Evolutionary conservation across 1,140 invertebrate genomes (phyloP).

Genomic region (Campoletis sonorensis): DNA sequence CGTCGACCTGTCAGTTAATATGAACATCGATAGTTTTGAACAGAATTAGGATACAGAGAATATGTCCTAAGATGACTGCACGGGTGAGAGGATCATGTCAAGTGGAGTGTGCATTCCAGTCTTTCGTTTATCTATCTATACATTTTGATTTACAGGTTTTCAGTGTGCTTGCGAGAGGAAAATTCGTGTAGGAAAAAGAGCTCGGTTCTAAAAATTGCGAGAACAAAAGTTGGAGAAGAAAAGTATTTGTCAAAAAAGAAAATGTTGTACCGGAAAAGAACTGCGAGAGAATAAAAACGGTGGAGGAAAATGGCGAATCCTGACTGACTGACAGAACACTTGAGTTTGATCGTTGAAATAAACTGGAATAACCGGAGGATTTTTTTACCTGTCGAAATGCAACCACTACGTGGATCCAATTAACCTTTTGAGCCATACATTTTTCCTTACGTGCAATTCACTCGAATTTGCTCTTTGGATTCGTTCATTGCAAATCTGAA

Average conservation of each 20-base stretch:
- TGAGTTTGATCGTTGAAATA: too few relatives aligned
- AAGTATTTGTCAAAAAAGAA: not conserved
- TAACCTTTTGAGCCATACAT: too few relatives aligned
- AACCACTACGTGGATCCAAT: too few relatives aligned
- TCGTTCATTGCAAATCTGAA: too few relatives aligned
- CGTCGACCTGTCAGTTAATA: not conserved
- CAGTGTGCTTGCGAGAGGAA: not conserved
- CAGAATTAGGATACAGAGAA: not conserved
- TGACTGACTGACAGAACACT: too few relatives aligned
- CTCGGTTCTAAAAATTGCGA: not conserved
- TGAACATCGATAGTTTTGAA: not conserved
- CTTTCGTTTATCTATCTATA: not conserved
- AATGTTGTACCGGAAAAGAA: not conserved
- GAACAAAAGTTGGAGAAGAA: not conserved
- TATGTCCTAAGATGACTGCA: constrained; percentile 23
- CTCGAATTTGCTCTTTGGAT: too few relatives aligned
- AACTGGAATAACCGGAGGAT: too few relatives aligned
- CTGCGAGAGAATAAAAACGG: not conserved
- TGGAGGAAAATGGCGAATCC: too few relatives aligned
- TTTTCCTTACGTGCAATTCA: too few relatives aligned
- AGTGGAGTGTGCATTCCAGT: constrained; percentile 8
- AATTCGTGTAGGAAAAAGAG: not conserved
- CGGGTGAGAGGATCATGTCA: constrained; percentile 24
- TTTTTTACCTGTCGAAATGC: too few relatives aligned
- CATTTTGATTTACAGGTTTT: not conserved